Evolutionary conservation across 2,113 vertebrate genomes (phyloP), one percentile per base, ranked within the genome.

Genomic region (Aix galericulata): DNA sequence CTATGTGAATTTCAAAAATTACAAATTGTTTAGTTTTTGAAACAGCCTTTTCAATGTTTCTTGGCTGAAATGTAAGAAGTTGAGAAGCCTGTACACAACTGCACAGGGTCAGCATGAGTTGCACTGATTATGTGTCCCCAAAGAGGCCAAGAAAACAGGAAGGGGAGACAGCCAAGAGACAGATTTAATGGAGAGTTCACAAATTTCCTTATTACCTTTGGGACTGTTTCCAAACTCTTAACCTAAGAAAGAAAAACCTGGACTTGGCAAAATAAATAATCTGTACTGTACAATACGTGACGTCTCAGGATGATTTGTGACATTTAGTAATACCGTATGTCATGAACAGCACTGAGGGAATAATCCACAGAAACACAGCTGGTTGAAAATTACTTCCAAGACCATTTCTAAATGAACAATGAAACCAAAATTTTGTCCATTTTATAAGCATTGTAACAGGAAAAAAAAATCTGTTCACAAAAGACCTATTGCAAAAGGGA

Each of bases 311-410:
- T 64, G 79, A 91, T 80, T 93, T 90, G 64, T 95, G 82, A 84
- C 88, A 86, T 86, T 81, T 50, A 83, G 32, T 56, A 81, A 83
- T 58, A 58, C 29, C 0, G 1, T 81, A 48, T 86, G 88, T 93
- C 92, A 40, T 7, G 68, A 74, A 46, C 36, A 80, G 38, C 82
- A 36, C 36, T 8, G 34, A 74, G 66, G 48, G 82, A 86, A 91
- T 75, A 90, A 95, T 56, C 40, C 46, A 48, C 75, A 94, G 79
- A 83, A 88, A 90, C 71, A 80, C 64, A 96, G 72, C 72, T 93
- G 75, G 42, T n/a, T 88, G 64, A 58, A 89, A 93, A 90, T 44
- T 75, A 38, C 73, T 88, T 93, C 79, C 80, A 93, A 81, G 38
- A 60, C 53, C 26, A 26, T 75, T 83, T 88, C 26, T 75, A 81